Evolutionary conservation across 2,888 invertebrate species (phyloP), one percentile per base, ranked within the genome.

Genomic region (Parthenolecanium corni): DNA sequence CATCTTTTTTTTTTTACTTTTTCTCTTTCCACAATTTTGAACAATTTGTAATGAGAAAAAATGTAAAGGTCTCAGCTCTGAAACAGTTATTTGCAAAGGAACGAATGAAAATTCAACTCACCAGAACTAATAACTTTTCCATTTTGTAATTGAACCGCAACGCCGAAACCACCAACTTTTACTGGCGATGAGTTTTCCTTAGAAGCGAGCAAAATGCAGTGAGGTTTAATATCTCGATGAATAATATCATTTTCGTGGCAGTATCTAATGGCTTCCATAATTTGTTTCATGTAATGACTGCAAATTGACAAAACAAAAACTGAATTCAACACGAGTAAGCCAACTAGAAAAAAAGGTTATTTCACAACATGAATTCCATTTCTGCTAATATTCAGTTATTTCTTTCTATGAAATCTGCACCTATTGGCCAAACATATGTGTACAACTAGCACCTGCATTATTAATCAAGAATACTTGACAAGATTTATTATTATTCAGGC

Each of bases 281-380:
- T 91, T 77, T 98, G 97, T 62, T 94, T 84, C 90, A 97, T 92
- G 80, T 98, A 98, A 79, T 98, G 97, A 74, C 95, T 94, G 80
- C 2, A 79, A 24, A 65, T 52, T 21, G 12, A 18, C 46, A 18
- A 12, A 56, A 52, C n/a, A 12, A 53, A 23, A 11, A 65, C 25
- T n/a, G n/a, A n/a, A n/a, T n/a, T n/a, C n/a, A n/a, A n/a, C n/a
- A n/a, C n/a, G n/a, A n/a, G n/a, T n/a, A n/a, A n/a, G n/a, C n/a
- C n/a, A n/a, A n/a, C n/a, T n/a, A n/a, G n/a, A n/a, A n/a, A n/a
- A n/a, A n/a, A n/a, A n/a, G n/a, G n/a, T n/a, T n/a, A n/a, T n/a
- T n/a, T n/a, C n/a, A n/a, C n/a, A n/a, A n/a, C n/a, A n/a, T n/a
- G n/a, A n/a, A n/a, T n/a, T n/a, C n/a, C n/a, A n/a, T n/a, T n/a